A percentile compares a stretch with the other conserved stretches of the same genome.
Evolutionary conservation across 2,113 vertebrate species (phyloP).

Genomic region (Lamprologus tigripictilis): DNA sequence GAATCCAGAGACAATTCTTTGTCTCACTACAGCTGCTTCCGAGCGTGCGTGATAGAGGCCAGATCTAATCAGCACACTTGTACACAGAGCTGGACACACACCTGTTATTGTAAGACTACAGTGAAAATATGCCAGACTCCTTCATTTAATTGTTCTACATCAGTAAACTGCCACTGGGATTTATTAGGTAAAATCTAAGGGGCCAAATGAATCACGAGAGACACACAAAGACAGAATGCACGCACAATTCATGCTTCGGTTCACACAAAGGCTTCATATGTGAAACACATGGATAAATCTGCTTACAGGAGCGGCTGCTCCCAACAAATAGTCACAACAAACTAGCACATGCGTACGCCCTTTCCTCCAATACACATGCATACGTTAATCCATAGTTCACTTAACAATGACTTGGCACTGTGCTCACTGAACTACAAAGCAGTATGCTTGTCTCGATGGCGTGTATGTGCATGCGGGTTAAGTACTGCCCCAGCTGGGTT

Average conservation of each 20-base stretch:
- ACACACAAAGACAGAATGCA: not conserved
- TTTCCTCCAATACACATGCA: not conserved
- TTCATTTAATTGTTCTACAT: not conserved
- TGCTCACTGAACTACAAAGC: constrained; percentile 68
- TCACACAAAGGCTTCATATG: not conserved
- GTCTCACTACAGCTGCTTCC: constrained; percentile 45
- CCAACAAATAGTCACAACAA: not conserved
- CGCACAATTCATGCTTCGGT: not conserved
- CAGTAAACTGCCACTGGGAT: not conserved
- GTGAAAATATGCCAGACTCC: not conserved
- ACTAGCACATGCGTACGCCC: not conserved
- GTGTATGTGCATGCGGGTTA: constrained; percentile 16
- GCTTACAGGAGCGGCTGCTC: not conserved
- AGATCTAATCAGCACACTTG: constrained; percentile 24
- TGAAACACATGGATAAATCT: not conserved
- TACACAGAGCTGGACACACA: constrained; percentile 3
- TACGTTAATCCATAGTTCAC: constrained; percentile 3
- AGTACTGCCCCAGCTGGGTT: constrained; percentile 76
- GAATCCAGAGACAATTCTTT: constrained; percentile 15
- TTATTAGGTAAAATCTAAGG: not conserved
- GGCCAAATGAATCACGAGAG: not conserved
- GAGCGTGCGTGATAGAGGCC: constrained; percentile 11
- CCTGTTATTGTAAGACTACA: constrained; percentile 5
- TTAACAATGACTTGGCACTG: constrained; percentile 72
- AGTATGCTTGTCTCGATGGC: not conserved